Evolutionary conservation across 2,113 vertebrate species (phyloP).

Genomic region (Actinemys pallida): DNA sequence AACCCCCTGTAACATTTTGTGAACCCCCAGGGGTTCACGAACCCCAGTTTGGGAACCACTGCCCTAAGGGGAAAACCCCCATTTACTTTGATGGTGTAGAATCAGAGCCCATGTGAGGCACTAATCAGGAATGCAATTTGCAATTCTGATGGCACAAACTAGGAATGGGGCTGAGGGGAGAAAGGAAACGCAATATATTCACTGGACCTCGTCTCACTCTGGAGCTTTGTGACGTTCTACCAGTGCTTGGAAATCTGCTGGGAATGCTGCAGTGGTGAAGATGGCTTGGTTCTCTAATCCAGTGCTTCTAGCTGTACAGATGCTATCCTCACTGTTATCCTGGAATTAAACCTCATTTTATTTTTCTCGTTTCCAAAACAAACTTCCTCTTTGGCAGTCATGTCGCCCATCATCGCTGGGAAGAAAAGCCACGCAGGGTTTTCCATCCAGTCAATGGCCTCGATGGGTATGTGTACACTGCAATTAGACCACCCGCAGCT

Average conservation of each 20-base stretch:
- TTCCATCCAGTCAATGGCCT: conserved; percentile 57
- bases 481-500: background rate
- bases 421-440: conserved; percentile 57
- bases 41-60: no score
- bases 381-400: conserved; percentile 70
- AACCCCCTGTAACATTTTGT: no score
- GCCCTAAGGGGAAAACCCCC: background rate
- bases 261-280: conserved; percentile 50
- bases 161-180: conserved; percentile 21
- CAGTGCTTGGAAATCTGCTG: conserved; percentile 35
- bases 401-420: conserved; percentile 40
- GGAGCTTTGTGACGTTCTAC: conserved; percentile 24
- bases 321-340: conserved; percentile 36
- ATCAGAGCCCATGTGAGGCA: background rate
- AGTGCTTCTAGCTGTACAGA: conserved; percentile 56
- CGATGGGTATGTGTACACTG: background rate
- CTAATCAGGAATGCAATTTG: background rate
- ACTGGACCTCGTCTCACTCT: background rate
- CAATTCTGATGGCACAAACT: background rate
- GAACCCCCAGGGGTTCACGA: no score
- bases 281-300: background rate
- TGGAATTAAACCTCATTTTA: conserved; percentile 65
- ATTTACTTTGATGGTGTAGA: fast-evolving
- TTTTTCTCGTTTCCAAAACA: conserved; percentile 73
- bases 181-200: conserved; percentile 38